Percentiles rank a stretch among this genome's conserved stretches.
Conservation (phyloP, 2,888 invertebrate genomes). For the Netelia virgata region DNA sequence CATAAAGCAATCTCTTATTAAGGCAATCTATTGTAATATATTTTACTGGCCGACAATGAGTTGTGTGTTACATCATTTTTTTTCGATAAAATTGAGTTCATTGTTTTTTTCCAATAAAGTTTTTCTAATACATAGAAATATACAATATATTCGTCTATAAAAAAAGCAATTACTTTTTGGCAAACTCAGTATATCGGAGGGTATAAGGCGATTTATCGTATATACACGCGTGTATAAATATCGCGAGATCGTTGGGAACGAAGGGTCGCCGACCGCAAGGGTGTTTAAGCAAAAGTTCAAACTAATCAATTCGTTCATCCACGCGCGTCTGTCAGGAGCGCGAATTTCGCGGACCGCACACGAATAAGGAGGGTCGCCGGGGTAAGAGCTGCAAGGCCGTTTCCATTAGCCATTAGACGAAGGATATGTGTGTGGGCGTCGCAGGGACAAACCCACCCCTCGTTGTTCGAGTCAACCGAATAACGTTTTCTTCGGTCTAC, state of each 20-base stretch:
- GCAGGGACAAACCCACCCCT: conserved; percentile 31
- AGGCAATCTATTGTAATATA: too few relatives aligned
- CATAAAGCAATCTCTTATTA: too few relatives aligned
- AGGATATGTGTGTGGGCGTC: conserved; percentile 6
- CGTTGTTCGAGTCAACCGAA: conserved; percentile 25
- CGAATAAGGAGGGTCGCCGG: conserved; percentile 59
- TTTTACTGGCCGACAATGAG: too few relatives aligned
- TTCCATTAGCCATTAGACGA: conserved; percentile 75
- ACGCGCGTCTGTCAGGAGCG: conserved; percentile 4
- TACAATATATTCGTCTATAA: too few relatives aligned
- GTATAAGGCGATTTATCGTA: too few relatives aligned
- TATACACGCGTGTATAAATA: too few relatives aligned
- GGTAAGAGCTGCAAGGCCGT: conserved; percentile 67
- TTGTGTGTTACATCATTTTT: too few relatives aligned
- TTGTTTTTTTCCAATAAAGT: too few relatives aligned
- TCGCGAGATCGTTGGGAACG: neutral
- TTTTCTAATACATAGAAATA: too few relatives aligned
- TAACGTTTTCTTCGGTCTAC: conserved; percentile 24
- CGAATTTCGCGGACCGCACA: conserved; percentile 28
- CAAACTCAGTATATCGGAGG: too few relatives aligned
- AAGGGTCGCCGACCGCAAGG: conserved; percentile 16
- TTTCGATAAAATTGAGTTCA: too few relatives aligned
- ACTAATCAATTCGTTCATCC: conserved; percentile 66
- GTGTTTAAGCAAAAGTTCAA: conserved; percentile 72
- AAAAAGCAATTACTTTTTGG: too few relatives aligned